Percentiles rank a stretch among this genome's conserved stretches.
Evolutionary conservation across 2,888 invertebrate genomes (phyloP).

Genomic region (Tiphia femorata): DNA sequence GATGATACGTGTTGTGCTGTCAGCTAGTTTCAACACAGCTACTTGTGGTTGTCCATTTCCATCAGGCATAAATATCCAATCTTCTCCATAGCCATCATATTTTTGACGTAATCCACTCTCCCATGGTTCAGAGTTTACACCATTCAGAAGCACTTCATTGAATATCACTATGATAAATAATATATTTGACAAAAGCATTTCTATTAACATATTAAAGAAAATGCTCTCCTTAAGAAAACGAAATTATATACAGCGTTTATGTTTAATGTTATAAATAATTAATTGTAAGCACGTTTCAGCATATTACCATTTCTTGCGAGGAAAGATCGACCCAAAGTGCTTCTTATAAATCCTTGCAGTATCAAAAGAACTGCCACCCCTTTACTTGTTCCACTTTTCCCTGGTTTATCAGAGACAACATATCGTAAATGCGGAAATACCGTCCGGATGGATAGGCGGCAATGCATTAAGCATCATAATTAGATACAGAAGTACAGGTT

Average conservation of each 20-base stretch:
- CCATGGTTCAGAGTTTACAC: conserved; percentile 24
- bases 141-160: neutral
- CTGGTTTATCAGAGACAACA: conserved; percentile 45
- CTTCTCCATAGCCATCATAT: conserved; percentile 65
- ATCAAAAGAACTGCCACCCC: conserved; percentile 35
- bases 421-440: conserved; percentile 58
- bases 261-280: neutral
- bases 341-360: conserved; percentile 52
- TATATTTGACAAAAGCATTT: conserved; percentile 2
- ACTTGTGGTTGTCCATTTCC: conserved; percentile 65
- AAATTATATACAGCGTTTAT: neutral
- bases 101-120: conserved; percentile 55
- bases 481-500: conserved; percentile 40
- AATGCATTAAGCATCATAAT: conserved; percentile 47
- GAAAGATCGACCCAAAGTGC: conserved; percentile 10
- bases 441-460: conserved; percentile 24
- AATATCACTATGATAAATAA: neutral
- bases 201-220: neutral
- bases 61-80: conserved; percentile 68
- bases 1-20: conserved; percentile 44
- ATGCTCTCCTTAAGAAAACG: too few relatives aligned
- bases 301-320: neutral
- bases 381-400: conserved; percentile 49
- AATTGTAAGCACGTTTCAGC: neutral
- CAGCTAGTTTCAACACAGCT: conserved; percentile 58